Evolutionary conservation across 2,888 invertebrate species (phyloP).

Genomic region (Parelbella ahira): DNA sequence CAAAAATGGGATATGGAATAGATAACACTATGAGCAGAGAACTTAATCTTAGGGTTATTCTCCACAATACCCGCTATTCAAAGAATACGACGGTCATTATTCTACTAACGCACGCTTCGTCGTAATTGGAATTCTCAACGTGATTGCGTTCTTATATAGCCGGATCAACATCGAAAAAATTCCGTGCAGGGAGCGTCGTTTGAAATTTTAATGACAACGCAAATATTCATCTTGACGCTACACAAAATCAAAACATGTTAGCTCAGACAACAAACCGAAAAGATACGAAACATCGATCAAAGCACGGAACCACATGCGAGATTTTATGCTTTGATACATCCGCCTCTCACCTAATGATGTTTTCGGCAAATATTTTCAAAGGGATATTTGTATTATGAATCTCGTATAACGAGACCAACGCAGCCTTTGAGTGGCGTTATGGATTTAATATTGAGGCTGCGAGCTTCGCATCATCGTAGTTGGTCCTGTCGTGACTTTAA

Average conservation of each 20-base stretch:
- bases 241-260: too few relatives aligned
- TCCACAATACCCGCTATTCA: too few relatives aligned
- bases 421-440: neutral
- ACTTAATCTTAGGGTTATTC: too few relatives aligned
- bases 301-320: neutral
- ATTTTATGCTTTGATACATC: neutral
- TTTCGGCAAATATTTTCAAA: conserved; percentile 3
- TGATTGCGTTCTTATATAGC: conserved; percentile 62
- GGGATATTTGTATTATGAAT: conserved; percentile 1
- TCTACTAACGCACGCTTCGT: conserved; percentile 48
- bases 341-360: neutral
- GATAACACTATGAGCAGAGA: too few relatives aligned
- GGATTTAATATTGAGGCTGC: neutral
- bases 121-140: conserved; percentile 68
- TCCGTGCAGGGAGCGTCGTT: conserved; percentile 40
- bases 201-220: conserved; percentile 38
- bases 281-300: too few relatives aligned
- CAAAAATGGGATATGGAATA: too few relatives aligned
- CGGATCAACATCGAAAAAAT: conserved; percentile 55
- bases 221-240: too few relatives aligned
- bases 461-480: too few relatives aligned
- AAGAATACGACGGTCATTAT: conserved; percentile 32
- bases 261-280: too few relatives aligned
- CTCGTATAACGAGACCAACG: neutral
- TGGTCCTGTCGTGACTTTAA: too few relatives aligned